Conservation (phyloP, 2,888 invertebrate genomes). For the Baccha elongata region DNA sequence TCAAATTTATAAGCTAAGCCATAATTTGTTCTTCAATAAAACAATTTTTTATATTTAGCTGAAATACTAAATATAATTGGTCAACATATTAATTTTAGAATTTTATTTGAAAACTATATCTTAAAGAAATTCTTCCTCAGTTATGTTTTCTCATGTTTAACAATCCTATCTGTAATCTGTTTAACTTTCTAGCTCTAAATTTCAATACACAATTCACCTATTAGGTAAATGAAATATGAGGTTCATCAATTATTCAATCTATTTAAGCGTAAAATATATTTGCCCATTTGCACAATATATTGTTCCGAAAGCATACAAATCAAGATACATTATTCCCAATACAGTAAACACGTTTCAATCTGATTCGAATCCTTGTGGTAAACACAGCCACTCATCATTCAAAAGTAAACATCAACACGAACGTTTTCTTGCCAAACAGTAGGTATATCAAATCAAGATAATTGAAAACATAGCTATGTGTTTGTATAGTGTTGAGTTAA, state of each 20-base stretch:
- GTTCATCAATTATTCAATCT: constrained; percentile 27
- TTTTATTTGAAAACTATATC: too few species aligned
- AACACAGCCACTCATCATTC: constrained; percentile 24
- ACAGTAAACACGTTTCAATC: constrained; percentile 26
- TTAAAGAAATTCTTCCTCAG: too few species aligned
- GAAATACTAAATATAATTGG: too few species aligned
- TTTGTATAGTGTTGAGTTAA: constrained; percentile 24
- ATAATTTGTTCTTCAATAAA: too few species aligned
- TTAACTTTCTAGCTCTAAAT: background rate
- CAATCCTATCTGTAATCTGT: too few species aligned
- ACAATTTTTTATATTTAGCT: too few species aligned
- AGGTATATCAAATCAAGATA: constrained; percentile 34
- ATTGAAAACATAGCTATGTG: constrained; percentile 41
- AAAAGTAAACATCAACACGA: constrained; percentile 28
- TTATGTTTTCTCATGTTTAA: too few species aligned
- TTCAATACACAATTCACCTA: constrained; percentile 1
- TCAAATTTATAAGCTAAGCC: too few species aligned
- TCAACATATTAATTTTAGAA: too few species aligned
- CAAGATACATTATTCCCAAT: constrained; percentile 11
- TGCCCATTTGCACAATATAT: constrained; percentile 1
- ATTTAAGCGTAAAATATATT: background rate
- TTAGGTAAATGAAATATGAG: too few species aligned
- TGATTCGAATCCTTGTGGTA: constrained; percentile 1
- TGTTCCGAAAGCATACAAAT: background rate
- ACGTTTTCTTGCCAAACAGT: constrained; percentile 13